phyloP scores from a whole-genome alignment of 2,113 vertebrate species.

The Caretta caretta region DNA sequence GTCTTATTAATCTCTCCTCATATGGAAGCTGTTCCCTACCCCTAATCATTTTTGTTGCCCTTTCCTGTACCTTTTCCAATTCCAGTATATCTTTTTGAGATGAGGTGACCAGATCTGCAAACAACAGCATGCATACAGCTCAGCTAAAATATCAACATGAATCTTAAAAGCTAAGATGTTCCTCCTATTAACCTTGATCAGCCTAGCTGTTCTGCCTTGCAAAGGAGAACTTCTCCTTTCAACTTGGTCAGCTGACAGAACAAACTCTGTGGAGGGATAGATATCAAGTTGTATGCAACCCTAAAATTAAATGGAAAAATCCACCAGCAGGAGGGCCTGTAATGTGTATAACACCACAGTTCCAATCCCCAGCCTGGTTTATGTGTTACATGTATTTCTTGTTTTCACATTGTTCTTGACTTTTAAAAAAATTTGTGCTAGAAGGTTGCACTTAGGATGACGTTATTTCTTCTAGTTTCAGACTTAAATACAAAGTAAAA shows the following conservation, averaged over 20 bases:
- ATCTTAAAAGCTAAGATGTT: background rate
- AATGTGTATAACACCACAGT: background rate
- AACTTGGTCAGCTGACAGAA: background rate
- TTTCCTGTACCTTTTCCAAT: no score
- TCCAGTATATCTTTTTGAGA: no score
- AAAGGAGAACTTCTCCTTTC: background rate
- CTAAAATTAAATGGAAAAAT: background rate
- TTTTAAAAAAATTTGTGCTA: background rate
- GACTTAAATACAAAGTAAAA: background rate
- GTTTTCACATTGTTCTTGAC: background rate
- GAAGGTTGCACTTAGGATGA: accelerated
- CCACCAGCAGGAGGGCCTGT: background rate
- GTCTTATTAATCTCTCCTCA: no score
- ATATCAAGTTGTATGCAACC: background rate
- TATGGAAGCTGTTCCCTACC: no score
- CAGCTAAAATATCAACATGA: background rate
- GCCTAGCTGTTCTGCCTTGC: background rate
- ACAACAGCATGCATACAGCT: background rate
- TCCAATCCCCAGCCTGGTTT: background rate
- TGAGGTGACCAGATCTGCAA: no score
- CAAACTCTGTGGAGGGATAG: background rate
- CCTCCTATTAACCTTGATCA: background rate
- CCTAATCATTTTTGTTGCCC: no score
- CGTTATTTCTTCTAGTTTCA: background rate
- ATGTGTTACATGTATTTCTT: background rate